These are phyloP conservation scores for Ellobius talpinus DNA, from an alignment of 2,113 vertebrate genomes.

Conservation along the genomic window DNA sequence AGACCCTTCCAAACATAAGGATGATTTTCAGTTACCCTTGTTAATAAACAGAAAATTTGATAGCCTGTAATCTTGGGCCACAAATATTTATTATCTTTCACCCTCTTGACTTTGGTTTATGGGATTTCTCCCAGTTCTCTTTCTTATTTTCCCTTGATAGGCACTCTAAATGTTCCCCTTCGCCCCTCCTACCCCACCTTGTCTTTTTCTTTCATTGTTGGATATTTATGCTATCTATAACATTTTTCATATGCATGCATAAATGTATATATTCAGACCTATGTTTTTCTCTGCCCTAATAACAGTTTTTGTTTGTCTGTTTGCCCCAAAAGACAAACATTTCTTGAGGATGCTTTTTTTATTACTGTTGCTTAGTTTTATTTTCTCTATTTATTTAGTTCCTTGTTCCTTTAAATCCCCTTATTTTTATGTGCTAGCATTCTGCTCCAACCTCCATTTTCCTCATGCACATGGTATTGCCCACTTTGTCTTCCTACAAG, in stretches of 20 bases:
- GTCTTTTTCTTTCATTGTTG: background rate
- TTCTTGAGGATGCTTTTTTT: background rate
- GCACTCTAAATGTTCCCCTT: background rate
- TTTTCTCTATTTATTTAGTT: background rate
- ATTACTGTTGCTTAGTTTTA: background rate
- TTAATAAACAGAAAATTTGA: slow-evolving; percentile 6
- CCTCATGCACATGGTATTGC: background rate
- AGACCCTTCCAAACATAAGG: background rate
- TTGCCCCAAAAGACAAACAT: background rate
- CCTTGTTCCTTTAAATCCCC: background rate
- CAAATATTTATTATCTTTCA: background rate
- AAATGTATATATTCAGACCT: background rate
- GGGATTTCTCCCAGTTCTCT: background rate
- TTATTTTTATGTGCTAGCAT: background rate
- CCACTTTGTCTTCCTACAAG: background rate
- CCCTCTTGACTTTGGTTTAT: background rate
- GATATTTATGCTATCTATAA: background rate
- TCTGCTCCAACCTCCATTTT: background rate
- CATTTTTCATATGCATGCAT: background rate
- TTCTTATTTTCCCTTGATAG: background rate
- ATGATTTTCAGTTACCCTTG: background rate
- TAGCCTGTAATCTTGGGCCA: background rate
- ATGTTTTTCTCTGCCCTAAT: background rate
- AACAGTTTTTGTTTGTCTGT: background rate
- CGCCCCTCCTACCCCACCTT: background rate